Percentiles rank a stretch among this genome's conserved stretches.
Evolutionary conservation across 2,888 invertebrate genomes (phyloP).

Genomic region (Galeopsomyia nigrocyanea): DNA sequence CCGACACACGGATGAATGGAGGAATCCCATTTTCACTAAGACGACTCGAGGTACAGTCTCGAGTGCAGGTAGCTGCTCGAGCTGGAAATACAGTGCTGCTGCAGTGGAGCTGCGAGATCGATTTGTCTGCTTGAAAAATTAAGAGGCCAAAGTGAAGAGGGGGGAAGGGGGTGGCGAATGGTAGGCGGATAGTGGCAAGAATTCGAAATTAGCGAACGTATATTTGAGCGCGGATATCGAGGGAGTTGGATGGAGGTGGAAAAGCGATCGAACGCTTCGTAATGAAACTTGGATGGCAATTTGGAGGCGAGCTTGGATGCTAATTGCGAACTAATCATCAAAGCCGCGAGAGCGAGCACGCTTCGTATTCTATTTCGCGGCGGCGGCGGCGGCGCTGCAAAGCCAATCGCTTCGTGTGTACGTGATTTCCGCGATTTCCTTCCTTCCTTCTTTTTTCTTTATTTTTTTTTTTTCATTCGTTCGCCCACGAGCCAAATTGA

Average conservation of each 20-base stretch:
- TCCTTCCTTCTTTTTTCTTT: conserved; percentile 10
- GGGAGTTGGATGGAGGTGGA: neutral
- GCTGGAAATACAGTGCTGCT: no score
- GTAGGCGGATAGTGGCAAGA: neutral
- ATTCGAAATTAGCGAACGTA: neutral
- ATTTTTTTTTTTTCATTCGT: no score
- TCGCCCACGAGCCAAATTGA: neutral
- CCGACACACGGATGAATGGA: conserved; percentile 34
- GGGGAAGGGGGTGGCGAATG: neutral
- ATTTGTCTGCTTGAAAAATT: neutral
- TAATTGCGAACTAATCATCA: conserved; percentile 34
- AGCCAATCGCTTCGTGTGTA: conserved; percentile 27
- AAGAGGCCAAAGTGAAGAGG: neutral
- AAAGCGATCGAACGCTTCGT: neutral
- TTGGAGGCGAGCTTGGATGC: conserved; percentile 8
- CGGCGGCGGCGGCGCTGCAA: neutral
- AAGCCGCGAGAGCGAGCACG: neutral
- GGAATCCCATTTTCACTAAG: conserved; percentile 33
- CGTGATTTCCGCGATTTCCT: conserved; percentile 33
- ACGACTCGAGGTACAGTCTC: neutral
- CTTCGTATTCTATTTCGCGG: neutral
- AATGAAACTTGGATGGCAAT: conserved; percentile 31
- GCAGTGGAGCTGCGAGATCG: neutral
- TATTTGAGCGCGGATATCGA: neutral
- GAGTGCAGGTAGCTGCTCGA: no score